Conservation (phyloP, 2,888 invertebrate species). For the Xestoiulus laeticollis region DNA sequence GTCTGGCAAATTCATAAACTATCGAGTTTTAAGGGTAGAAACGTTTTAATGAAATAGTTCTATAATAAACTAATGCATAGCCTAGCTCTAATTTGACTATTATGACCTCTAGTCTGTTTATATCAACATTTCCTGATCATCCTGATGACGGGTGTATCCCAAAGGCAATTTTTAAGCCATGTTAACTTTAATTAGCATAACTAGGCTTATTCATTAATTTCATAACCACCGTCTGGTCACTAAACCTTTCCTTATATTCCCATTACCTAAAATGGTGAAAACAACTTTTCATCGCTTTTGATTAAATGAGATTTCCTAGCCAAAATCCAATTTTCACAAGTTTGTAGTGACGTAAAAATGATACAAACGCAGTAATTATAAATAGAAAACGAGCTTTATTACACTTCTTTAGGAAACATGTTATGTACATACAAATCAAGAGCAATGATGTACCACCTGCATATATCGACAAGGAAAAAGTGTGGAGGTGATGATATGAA, state of each 20-base stretch:
- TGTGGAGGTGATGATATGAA: background rate
- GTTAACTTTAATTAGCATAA: background rate
- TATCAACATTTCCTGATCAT: too few species aligned
- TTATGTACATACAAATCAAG: background rate
- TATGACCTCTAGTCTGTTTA: too few species aligned
- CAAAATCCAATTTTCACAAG: background rate
- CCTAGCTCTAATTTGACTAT: background rate
- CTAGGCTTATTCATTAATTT: background rate
- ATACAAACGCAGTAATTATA: background rate
- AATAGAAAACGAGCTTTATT: slow-evolving; percentile 37
- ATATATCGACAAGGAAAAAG: background rate
- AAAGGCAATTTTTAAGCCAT: background rate
- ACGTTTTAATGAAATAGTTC: background rate
- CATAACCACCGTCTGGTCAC: background rate
- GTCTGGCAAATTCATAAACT: background rate
- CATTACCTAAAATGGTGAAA: background rate
- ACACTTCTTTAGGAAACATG: slow-evolving; percentile 20
- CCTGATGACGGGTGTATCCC: background rate
- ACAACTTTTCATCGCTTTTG: background rate
- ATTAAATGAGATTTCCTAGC: background rate
- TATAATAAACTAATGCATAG: background rate
- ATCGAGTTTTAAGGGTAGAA: background rate
- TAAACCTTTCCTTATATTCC: background rate
- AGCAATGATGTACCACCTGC: slow-evolving; percentile 21
- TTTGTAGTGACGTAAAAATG: background rate